Conservation (phyloP, 2,797 vertebrate genomes). For the Gymnopithys bicolor region DNA sequence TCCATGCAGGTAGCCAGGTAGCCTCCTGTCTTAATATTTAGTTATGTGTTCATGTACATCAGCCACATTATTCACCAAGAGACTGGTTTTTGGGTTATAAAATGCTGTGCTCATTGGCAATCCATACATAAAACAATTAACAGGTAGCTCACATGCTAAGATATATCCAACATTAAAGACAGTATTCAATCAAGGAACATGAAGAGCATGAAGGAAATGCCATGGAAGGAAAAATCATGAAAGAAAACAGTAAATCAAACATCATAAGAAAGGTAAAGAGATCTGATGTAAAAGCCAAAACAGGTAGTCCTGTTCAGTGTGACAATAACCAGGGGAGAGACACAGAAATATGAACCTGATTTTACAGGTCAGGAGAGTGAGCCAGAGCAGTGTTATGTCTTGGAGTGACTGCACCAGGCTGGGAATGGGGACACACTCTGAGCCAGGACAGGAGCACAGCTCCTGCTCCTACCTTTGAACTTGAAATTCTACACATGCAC, state of each 20-base stretch:
- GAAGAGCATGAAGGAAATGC: not conserved
- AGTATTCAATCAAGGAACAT: not conserved
- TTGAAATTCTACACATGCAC: not conserved
- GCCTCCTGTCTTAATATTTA: not conserved
- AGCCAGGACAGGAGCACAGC: fast-evolving
- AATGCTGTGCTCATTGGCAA: not conserved
- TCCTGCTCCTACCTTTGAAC: not conserved
- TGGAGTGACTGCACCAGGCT: fast-evolving
- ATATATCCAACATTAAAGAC: not conserved
- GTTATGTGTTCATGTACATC: fast-evolving
- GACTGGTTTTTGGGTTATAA: not conserved
- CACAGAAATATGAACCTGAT: not conserved
- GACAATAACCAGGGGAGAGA: not conserved
- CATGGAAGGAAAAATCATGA: not conserved
- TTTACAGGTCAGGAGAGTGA: not conserved
- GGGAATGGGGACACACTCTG: not conserved
- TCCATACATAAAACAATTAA: not conserved
- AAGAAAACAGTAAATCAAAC: not conserved
- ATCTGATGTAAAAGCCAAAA: not conserved
- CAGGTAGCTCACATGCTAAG: not conserved
- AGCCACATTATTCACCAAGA: not conserved
- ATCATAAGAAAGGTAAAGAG: not conserved
- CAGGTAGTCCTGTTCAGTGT: not conserved
- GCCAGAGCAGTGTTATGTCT: fast-evolving
- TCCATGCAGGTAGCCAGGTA: not conserved